Evolutionary conservation across 2,888 invertebrate species (phyloP), one percentile per base, ranked within the genome.

Genomic region (Seira sanloemensis): DNA sequence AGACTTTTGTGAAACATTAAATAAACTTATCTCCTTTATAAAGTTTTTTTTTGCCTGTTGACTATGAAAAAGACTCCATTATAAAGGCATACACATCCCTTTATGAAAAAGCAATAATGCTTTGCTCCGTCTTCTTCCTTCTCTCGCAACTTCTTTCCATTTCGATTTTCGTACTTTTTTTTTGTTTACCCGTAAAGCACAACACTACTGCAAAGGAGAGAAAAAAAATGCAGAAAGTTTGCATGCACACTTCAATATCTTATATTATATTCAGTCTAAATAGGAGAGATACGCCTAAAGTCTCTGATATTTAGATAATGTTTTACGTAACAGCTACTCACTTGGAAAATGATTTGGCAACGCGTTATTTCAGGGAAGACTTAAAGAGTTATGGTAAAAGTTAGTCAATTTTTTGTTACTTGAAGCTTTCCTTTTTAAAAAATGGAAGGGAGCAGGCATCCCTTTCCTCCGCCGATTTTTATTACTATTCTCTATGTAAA

Each of bases 401-500:
- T 78, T 78, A 21, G 19, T 50, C 21, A 69, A 79, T 73, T 73
- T 73, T 74, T 23, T 26, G 2, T 12, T 9, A n/a, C 72, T 72
- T 4, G 37, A 12, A 37, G 37, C 37, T 58, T 58, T 58, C 5
- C 9, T 58, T 58, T n/a, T 37, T 37, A n/a, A 4, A 2, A 62
- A 21, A 62, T 62, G 62, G 21, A 62, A n/a, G n/a, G 62, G 21
- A 50, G n/a, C 37, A 50, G 16, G 2, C 2, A 1, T n/a, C 62
- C 62, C 23, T 58, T 58, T n/a, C 23, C 62, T 5, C 62, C 7
- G 4, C 21, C 62, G 23, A 71, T 78, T 78, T 62, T 78, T 72
- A 72, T 66, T 50, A 78, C 66, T 66, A 72, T 66, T 58, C 37
- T 62, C 66, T 65, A 72, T 72, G 72, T 78, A 72, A 72, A 78